Evolutionary conservation across 2,888 invertebrate genomes (phyloP), one percentile per base, ranked within the genome.

Genomic region (Dicycla oo): DNA sequence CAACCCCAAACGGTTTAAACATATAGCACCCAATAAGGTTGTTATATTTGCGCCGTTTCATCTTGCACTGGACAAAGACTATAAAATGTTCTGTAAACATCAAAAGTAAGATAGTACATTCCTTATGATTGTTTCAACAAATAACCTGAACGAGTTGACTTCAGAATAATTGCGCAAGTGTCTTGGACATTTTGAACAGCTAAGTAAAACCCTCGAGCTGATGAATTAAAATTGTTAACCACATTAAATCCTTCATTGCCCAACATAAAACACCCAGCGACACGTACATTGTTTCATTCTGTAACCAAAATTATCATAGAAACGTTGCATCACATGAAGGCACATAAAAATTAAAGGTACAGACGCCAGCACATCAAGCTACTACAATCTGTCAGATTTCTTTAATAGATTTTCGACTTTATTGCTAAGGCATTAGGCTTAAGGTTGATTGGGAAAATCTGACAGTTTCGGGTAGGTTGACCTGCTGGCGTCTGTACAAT

Each of bases 201-300:
- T 56, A 57, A 20, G 40, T 81, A 81, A 18, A 78, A 75, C 60
- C 69, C 54, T 81, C 81, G 15, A 65, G 68, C 20, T 23, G 43
- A 20, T 51, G 15, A 7, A 49, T 51, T 1, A 80, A 7, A 30
- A 70, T 23, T 38, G 53, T 62, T 34, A 56, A 40, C 15, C 65
- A 45, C 0, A 23, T 13, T 0, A 58, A 34, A 8, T 60, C 45
- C 38, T 70, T 76, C 7, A 69, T 10, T 13, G 68, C 0, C 80
- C 65, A 80, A 8, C 30, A 3, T 5, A 15, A 7, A 3, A 63
- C 2, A 0, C 13, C 2, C 15, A 40, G 0, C 2, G 15, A 18
- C n/a, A 13, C 0, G 1, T 51, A 0, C n/a, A 11, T 38, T 20
- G 23, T 5, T 20, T 26, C 10, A 56, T 4, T 5, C 69, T 30